Base-by-base conservation (phyloP, 2,888 invertebrate species). In the Drosophila diplacantha region DNA sequence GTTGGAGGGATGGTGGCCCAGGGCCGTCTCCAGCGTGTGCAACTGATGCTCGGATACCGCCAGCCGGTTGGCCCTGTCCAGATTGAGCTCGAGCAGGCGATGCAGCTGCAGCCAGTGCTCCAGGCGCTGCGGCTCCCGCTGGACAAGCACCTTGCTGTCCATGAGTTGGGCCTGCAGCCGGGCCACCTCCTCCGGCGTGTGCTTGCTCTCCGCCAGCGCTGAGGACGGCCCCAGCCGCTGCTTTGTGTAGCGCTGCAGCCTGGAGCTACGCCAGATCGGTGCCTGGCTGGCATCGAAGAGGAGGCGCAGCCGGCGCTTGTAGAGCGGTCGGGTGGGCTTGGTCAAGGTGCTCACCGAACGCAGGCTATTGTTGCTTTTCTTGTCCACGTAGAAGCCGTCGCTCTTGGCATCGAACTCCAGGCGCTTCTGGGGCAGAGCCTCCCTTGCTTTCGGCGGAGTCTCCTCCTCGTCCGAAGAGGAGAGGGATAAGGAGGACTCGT, bases 301-400 rank as follows among this genome's bases (percentile, higher is more conserved):
- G 3, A 14, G 26, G 0, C 1, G 2, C 34, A 22, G 11, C 12
- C 16, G 3, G 7, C 43, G 34, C 14, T 32, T 62, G 85, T 90
- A 94, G 87, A 89, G 89, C 1, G 94, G 92, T 53, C 92, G 90
- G 1, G 91, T 90, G 3, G 93, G 92, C 55, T 91, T 90, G 66
- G 92, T 91, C 14, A 94, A 89, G 1, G 92, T 93, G 34, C 90
- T 87, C 3, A 93, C 90, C 2, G 88, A 88, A 43, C 91, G 87
- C 84, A 92, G 92, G 50, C 90, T 91, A 50, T 85, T 88, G 41
- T 91, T 92, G 47, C 90, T 85, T 44, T 87, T 89, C 72, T 89
- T 90, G 75, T 93, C 93, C 46, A 90, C 85, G 74, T 92, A 92
- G 84, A 90, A 93, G 66, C 91, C 90, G 14, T 90, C 88, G 5